Conservation (phyloP, 2,888 invertebrate genomes). For the Timema cristinae region DNA sequence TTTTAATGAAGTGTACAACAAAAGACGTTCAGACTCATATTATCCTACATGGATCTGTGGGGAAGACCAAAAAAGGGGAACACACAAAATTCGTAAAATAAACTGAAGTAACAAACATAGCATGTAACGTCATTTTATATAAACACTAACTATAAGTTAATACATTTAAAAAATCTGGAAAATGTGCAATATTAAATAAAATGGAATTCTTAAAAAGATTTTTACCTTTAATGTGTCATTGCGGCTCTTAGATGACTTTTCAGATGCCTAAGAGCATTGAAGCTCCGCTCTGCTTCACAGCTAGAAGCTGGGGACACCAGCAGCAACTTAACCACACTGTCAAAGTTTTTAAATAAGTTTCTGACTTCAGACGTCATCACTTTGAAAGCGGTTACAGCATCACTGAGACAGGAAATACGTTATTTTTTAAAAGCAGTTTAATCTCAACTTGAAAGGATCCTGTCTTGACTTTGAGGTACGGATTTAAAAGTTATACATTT, state of each 20-base stretch:
- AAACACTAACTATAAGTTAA: too few species aligned
- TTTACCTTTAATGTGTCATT: conserved; percentile 1
- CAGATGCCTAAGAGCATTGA: neutral
- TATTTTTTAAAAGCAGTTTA: neutral
- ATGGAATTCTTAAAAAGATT: too few species aligned
- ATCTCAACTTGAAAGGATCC: neutral
- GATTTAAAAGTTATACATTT: neutral
- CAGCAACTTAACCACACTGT: neutral
- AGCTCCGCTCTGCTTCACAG: conserved; percentile 9
- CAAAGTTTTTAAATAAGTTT: neutral
- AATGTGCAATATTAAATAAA: too few species aligned
- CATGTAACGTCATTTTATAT: too few species aligned
- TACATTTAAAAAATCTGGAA: too few species aligned
- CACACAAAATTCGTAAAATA: too few species aligned
- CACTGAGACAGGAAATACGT: neutral
- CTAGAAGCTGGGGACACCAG: neutral
- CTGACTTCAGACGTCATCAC: neutral
- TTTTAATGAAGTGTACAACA: too few species aligned
- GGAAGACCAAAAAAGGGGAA: too few species aligned
- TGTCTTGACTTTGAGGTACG: neutral
- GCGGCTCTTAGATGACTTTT: neutral
- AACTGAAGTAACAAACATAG: too few species aligned
- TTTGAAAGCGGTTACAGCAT: conserved; percentile 1
- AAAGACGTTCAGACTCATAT: too few species aligned
- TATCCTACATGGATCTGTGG: too few species aligned